Conservation (phyloP, 2,888 invertebrate species). For the Conchocele bisecta region DNA sequence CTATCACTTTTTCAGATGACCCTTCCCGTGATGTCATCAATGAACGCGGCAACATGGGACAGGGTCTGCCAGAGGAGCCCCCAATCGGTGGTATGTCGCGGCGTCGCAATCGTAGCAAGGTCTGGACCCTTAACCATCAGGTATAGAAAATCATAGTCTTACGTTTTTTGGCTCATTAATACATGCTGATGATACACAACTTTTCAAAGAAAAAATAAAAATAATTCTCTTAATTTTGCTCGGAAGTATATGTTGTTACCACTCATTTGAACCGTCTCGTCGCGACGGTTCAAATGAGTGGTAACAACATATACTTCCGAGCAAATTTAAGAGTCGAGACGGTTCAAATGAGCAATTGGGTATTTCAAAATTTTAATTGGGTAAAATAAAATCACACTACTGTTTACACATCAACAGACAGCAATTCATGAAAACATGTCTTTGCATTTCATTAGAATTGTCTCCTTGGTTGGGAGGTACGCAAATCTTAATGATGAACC, state of each 20-base stretch:
- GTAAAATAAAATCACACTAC: too few species aligned
- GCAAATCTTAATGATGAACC: neutral
- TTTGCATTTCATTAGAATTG: too few species aligned
- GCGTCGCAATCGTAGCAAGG: conserved; percentile 48
- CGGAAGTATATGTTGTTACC: too few species aligned
- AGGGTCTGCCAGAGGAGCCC: conserved; percentile 47
- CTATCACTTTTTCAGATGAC: conserved; percentile 49
- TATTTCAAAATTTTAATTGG: too few species aligned
- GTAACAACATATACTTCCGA: too few species aligned
- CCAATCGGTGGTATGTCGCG: conserved; percentile 20
- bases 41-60: conserved; percentile 67
- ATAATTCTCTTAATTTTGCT: too few species aligned
- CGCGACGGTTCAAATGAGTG: too few species aligned
- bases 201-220: neutral
- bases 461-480: neutral
- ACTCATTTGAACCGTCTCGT: too few species aligned
- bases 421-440: too few species aligned
- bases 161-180: neutral
- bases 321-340: neutral
- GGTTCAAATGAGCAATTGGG: too few species aligned
- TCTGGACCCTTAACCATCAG: conserved; percentile 92
- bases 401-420: too few species aligned
- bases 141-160: conserved; percentile 4
- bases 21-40: conserved; percentile 66
- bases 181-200: neutral